These are phyloP conservation scores for Tenthredo amoena DNA, from an alignment of 2,888 invertebrate genomes.

Conservation along the genomic window DNA sequence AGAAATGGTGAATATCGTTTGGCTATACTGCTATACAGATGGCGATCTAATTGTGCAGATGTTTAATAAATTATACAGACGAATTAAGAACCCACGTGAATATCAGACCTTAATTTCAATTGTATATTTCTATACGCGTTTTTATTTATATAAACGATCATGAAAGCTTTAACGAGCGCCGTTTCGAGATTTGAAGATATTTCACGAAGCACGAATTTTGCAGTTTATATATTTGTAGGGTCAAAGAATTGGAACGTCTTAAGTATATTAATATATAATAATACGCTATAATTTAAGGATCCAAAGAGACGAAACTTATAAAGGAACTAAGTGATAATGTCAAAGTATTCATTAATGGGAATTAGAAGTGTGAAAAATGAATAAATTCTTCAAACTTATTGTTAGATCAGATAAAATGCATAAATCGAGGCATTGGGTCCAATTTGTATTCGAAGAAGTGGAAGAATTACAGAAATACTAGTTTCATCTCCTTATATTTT, in stretches of 20 bases:
- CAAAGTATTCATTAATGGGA: background rate
- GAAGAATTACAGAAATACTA: background rate
- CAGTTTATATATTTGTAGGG: constrained; percentile 23
- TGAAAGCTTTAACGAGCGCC: background rate
- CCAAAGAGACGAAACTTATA: constrained; percentile 20
- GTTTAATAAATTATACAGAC: constrained; percentile 8
- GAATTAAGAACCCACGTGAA: background rate
- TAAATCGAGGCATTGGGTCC: constrained; percentile 38
- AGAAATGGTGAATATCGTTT: background rate
- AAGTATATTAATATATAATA: background rate
- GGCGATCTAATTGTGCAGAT: background rate
- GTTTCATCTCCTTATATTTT: constrained; percentile 17
- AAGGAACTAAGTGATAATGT: background rate
- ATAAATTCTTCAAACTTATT: background rate
- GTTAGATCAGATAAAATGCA: constrained; percentile 27
- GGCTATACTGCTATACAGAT: background rate
- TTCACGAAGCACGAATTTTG: constrained; percentile 35
- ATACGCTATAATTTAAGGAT: constrained; percentile 30
- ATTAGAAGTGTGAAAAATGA: constrained; percentile 4
- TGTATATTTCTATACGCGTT: constrained; percentile 14
- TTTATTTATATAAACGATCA: constrained; percentile 17
- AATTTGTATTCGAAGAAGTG: constrained; percentile 22
- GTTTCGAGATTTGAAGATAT: background rate
- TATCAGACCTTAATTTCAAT: background rate
- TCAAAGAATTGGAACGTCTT: background rate